Evolutionary conservation across 2,113 vertebrate genomes (phyloP), one percentile per base, ranked within the genome.

Genomic region (Charina bottae): DNA sequence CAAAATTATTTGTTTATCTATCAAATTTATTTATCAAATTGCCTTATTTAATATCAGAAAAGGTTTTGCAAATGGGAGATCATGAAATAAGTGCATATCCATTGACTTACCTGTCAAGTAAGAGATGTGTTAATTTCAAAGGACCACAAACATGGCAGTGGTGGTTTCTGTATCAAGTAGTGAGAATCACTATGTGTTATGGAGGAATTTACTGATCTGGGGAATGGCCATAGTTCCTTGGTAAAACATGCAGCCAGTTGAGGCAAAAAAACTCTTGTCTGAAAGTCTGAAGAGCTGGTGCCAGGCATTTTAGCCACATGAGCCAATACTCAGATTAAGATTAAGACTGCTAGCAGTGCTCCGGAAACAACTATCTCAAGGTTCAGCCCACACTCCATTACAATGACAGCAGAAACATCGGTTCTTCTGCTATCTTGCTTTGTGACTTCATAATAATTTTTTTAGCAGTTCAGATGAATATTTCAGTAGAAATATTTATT

Each of bases 21-120:
- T 72, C 49, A 42, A 42, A 42, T 42, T 42, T 2, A 42, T 42
- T 42, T 42, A 42, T 42, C 42, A 59, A 59, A 87, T 17, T n/a
- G 42, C 56, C n/a, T n/a, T 54, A n/a, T 72, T 89, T 89, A 89
- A 72, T 24, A 28, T 88, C 59, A 62, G 15, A 89, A 89, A 72
- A 72, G 2, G 21, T 33, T 13, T 88, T 37, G 33, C 86, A 88
- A 59, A 60, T 42, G 11, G 21, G 37, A 60, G 56, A 21, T 59
- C 6, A 12, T 42, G 72, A 42, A 78, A 78, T 21, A 78, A 78
- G 19, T 42, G 7, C 33, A 21, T 78, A 42, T 78, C 7, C 33
- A 42, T 78, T 78, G 17, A 78, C 7, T 17, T 21, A 2, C 37
- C 33, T 42, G 55, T 33, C 86, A 24, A 12, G 42, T 33, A 59